phyloP scores from a whole-genome alignment of 2,797 vertebrate genomes.

The Anabas testudineus region DNA sequence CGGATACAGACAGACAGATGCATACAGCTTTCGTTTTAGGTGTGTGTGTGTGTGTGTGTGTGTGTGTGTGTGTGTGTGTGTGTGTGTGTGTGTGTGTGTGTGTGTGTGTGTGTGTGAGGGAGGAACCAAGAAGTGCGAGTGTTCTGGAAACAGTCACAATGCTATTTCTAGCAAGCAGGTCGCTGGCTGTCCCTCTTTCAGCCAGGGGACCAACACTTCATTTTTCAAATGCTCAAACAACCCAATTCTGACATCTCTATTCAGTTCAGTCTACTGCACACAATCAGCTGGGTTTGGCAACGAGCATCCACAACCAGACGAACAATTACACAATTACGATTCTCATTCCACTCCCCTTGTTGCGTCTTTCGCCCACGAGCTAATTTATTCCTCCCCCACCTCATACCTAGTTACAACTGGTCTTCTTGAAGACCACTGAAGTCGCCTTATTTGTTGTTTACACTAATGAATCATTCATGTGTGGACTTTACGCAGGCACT shows the following conservation, averaged over 20 bases:
- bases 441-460: slow-evolving; percentile 57
- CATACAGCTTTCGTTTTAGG: slow-evolving; percentile 29
- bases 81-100: no score
- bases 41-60: no score
- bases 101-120: slow-evolving; percentile 47
- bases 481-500: slow-evolving; percentile 49
- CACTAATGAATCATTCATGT: slow-evolving; percentile 73
- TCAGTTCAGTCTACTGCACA: slow-evolving; percentile 59
- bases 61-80: no score
- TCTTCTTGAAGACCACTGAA: slow-evolving; percentile 59
- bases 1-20: background rate
- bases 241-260: slow-evolving; percentile 78
- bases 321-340: slow-evolving; percentile 35
- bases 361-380: background rate
- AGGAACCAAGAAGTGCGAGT: slow-evolving; percentile 69
- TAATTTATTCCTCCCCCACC: slow-evolving; percentile 38
- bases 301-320: slow-evolving; percentile 35
- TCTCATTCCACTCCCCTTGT: background rate
- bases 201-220: slow-evolving; percentile 70
- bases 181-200: slow-evolving; percentile 84
- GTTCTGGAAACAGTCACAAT: slow-evolving; percentile 81
- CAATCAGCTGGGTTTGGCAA: slow-evolving; percentile 42
- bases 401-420: slow-evolving; percentile 25
- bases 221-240: slow-evolving; percentile 80
- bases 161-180: slow-evolving; percentile 89